phyloP scores from a whole-genome alignment of 2,113 vertebrate genomes.

The Chunga burmeisteri region DNA sequence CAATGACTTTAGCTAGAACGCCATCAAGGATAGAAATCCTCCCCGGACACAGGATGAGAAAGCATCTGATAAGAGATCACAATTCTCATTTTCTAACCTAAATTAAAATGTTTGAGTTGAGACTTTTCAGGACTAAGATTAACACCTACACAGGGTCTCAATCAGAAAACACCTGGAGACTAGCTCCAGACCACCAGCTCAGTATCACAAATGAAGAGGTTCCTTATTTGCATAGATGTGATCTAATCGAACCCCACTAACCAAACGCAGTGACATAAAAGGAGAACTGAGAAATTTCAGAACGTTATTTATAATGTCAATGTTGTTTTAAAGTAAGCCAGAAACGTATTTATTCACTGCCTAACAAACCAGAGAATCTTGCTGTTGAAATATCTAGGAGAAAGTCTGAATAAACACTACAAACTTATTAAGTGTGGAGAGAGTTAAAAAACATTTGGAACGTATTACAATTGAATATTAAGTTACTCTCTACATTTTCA shows the following conservation, averaged over 20 bases:
- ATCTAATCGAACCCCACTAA: background rate
- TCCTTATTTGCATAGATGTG: background rate
- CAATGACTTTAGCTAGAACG: background rate
- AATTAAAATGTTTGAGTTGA: background rate
- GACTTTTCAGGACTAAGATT: background rate
- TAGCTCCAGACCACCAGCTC: background rate
- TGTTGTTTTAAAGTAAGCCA: background rate
- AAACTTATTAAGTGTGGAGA: background rate
- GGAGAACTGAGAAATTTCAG: background rate
- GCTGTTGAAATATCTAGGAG: background rate
- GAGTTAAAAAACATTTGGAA: background rate
- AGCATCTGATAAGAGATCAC: background rate
- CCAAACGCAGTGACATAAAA: background rate
- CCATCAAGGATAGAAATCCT: background rate
- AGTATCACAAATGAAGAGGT: background rate
- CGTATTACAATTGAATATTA: background rate
- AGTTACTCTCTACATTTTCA: background rate
- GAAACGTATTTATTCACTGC: background rate
- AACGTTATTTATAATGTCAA: fast-evolving
- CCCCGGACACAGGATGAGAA: background rate
- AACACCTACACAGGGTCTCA: background rate
- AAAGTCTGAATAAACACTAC: background rate
- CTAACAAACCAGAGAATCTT: background rate
- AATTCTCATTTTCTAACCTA: background rate
- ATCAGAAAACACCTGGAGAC: background rate